Base-by-base conservation (phyloP, 2,797 vertebrate species). In the Cyclopterus lumpus region DNA sequence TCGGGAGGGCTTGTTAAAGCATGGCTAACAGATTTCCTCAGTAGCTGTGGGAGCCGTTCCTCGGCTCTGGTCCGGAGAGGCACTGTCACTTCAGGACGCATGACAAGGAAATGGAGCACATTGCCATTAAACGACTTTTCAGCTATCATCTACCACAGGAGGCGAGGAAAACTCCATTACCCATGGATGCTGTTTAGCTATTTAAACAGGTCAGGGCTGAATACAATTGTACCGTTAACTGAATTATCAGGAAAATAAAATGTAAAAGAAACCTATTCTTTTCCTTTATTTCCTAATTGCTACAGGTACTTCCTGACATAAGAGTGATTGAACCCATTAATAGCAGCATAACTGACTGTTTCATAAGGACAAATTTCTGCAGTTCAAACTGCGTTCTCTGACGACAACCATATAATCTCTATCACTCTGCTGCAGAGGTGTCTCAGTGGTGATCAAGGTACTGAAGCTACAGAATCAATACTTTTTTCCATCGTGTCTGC, bases 11-110 rank as follows among this genome's bases (percentile, higher is more conserved):
- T 90, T 73, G 64, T 91, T 88, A 85, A 88, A 89, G 87, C 90
- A 88, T 90, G 81, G 89, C 87, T 87, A 92, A 93, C 91, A 91
- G 88, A 89, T 93, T 93, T 87, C 72, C 76, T 85, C 86, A 78
- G 81, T 83, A 77, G 73, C 80, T 83, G 72, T 59, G 54, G 88
- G 77, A 80, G 72, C 77, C 0, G 1, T 79, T 90, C 79, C 88
- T 90, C 72, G 80, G 53, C 82, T 77, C n/a, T n/a, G 2, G 72
- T 73, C 66, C 69, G 69, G 72, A 83, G 73, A 84, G 72, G 54
- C 70, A 55, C 72, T 71, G 84, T 78, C 88, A 87, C 53, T 22
- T 84, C 74, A 68, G 85, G 69, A 71, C 64, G 74, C 80, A 82
- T 62, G 75, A 88, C 74, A 69, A 68, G 53, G 76, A 89, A 88